Evolutionary conservation across 1,140 invertebrate species (phyloP).

Genomic region (Drosophila teissieri): DNA sequence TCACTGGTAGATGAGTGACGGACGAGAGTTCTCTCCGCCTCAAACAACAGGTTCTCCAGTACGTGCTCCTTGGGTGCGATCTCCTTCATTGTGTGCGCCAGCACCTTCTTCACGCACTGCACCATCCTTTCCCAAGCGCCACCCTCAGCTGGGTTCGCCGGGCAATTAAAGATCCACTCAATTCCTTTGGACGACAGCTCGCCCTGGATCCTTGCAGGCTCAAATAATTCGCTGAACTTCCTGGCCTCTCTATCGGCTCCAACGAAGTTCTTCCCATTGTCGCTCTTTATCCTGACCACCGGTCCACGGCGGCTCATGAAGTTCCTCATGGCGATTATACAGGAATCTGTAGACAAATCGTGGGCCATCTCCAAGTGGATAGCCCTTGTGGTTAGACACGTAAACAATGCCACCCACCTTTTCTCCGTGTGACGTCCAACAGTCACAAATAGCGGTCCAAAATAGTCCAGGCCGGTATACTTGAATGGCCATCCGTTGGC

Average conservation of each 20-base stretch:
- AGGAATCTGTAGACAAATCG: not conserved
- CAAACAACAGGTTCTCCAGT: constrained; percentile 9
- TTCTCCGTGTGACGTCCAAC: not conserved
- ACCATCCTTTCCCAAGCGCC: constrained; percentile 16
- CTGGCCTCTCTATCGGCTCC: not conserved
- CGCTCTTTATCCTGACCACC: not conserved
- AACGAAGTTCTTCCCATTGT: not conserved
- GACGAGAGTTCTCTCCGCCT: constrained; percentile 14
- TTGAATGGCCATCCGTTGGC: not conserved
- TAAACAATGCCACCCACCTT: no score
- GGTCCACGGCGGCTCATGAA: not conserved
- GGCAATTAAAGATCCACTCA: constrained; percentile 21
- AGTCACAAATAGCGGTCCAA: not conserved
- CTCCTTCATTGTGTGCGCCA: constrained; percentile 1
- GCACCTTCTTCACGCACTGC: not conserved
- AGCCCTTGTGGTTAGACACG: not conserved
- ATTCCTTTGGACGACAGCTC: constrained; percentile 15
- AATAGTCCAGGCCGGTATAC: not conserved
- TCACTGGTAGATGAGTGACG: constrained; percentile 5
- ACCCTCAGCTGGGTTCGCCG: constrained; percentile 10
- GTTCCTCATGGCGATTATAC: constrained; percentile 1
- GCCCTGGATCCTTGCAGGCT: constrained; percentile 1
- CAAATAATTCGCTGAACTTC: not conserved
- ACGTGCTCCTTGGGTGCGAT: not conserved
- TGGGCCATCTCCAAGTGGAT: not conserved